Evolutionary conservation across 2,113 vertebrate species (phyloP).

Genomic region (Dasyprocta punctata): DNA sequence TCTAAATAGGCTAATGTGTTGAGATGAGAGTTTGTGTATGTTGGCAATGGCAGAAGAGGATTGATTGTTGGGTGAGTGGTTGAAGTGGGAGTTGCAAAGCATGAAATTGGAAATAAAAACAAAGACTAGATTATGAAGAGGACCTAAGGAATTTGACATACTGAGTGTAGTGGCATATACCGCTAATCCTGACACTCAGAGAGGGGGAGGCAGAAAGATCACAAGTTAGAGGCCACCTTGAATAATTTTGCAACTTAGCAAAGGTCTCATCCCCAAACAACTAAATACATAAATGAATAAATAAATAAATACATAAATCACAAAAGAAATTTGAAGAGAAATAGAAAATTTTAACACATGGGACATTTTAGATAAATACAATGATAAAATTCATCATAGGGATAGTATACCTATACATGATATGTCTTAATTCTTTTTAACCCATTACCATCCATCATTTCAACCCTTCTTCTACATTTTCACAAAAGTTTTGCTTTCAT

Average conservation of each 20-base stretch:
- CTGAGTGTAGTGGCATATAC: neutral
- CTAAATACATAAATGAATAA: neutral
- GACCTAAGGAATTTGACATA: neutral
- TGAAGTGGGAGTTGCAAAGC: neutral
- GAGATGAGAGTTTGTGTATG: neutral
- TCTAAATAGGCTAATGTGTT: neutral
- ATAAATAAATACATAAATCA: neutral
- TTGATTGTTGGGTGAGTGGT: neutral
- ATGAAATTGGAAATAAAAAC: neutral
- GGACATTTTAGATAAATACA: neutral
- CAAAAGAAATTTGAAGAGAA: neutral
- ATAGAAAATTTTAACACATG: neutral
- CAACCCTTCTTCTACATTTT: neutral
- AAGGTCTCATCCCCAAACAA: neutral
- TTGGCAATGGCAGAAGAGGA: rapidly evolving
- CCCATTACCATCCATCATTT: neutral
- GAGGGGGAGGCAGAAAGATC: neutral
- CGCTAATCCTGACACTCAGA: neutral
- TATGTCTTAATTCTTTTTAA: neutral
- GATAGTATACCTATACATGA: neutral
- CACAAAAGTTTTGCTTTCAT: neutral
- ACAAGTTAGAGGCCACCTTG: neutral
- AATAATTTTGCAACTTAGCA: neutral
- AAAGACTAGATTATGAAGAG: neutral
- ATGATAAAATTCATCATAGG: neutral